Base-by-base conservation (phyloP, 2,113 vertebrate genomes). In the Excalfactoria chinensis region DNA sequence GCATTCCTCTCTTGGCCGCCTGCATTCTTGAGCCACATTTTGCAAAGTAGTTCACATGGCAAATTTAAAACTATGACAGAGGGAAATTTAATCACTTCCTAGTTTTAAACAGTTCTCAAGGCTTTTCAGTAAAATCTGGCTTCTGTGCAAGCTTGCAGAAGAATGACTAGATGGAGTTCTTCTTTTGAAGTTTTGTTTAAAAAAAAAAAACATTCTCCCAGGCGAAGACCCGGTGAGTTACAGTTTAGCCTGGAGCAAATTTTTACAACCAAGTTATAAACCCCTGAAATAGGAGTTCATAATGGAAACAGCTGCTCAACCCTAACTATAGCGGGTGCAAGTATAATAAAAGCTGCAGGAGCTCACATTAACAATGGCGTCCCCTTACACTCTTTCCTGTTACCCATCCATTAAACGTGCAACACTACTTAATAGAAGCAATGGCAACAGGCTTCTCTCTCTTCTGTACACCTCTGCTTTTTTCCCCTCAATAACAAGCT, bases 191-290 rank as follows among this genome's bases (percentile, higher is more conserved):
- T 93, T 90, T 87, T 88, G 80, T 79, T 93, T 82, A 95, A 96
- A 95, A 96, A 60, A 37, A 62, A 97, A 95, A 41, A 41, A 41
- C 37, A 95, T 97, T 94, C 97, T 98, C 97, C 84, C 94, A 96
- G 97, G 97, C 97, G 97, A 98, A 97, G 95, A 95, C 83, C 81
- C 77, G 67, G 90, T 96, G 88, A 97, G 96, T 95, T 76, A 96
- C 96, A 94, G 93, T 96, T 96, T 97, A 96, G 97, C 97, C 97
- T 94, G 62, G 71, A 96, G 97, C 97, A 95, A 90, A 91, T 96
- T 97, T 98, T 98, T 98, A 98, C 97, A 97, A 95, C 96, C 96
- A 88, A 94, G 97, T 98, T 97, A 98, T 98, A 98, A 98, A 98
- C 96, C 97, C 85, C 95, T 96, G 96, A 97, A 98, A 98, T 96